phyloP scores from a whole-genome alignment of 2,888 invertebrate species.

The Apeira syringaria region DNA sequence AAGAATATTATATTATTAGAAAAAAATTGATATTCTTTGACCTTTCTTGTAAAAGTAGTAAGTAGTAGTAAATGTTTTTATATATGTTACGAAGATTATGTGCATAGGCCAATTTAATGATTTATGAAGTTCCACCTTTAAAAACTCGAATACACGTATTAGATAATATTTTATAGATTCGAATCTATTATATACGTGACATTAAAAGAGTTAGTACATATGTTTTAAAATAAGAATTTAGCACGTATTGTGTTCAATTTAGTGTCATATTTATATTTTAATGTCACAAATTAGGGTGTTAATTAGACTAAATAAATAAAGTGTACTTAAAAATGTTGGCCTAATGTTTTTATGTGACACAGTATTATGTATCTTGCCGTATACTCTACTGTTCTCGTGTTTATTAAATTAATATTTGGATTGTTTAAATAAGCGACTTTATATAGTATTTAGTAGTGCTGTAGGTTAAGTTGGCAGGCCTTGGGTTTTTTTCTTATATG shows the following conservation, averaged over 20 bases:
- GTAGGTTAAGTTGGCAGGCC: too few species aligned
- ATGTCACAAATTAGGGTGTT: conserved; percentile 57
- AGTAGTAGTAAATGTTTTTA: background rate
- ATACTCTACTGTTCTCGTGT: conserved; percentile 28
- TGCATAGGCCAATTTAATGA: conserved; percentile 10
- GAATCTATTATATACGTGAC: too few species aligned
- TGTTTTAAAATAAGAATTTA: conserved; percentile 22
- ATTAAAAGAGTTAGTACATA: background rate
- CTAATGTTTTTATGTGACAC: conserved; percentile 48
- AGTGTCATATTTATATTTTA: conserved; percentile 75
- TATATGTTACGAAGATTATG: conserved; percentile 1
- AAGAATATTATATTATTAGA: too few species aligned
- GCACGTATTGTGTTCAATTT: conserved; percentile 74
- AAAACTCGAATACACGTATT: conserved; percentile 6
- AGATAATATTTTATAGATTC: conserved; percentile 9
- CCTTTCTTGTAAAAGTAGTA: too few species aligned
- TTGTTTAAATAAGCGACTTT: background rate
- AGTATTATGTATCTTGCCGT: conserved; percentile 68
- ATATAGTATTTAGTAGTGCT: background rate
- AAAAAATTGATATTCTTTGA: too few species aligned
- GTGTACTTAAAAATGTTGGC: conserved; percentile 46
- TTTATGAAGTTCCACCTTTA: conserved; percentile 37
- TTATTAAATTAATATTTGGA: conserved; percentile 9
- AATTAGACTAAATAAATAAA: conserved; percentile 17
- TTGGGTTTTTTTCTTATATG: too few species aligned